Percentiles rank a stretch among this genome's conserved stretches.
Conservation (phyloP, 2,797 vertebrate genomes). For the Sebastes nivosus region DNA sequence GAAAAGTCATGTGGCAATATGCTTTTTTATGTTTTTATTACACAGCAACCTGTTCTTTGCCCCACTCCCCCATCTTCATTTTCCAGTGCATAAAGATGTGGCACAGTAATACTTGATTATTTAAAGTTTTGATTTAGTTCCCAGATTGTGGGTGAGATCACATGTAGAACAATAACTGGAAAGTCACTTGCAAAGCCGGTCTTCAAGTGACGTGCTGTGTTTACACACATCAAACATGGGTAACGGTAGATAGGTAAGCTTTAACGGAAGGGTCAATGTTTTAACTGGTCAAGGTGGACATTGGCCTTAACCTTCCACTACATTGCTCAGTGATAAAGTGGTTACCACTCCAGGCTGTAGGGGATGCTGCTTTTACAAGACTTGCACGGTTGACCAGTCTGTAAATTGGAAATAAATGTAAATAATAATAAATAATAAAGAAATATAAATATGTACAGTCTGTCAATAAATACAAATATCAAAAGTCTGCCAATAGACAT, state of each 20-base stretch:
- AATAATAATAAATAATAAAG: too few species aligned
- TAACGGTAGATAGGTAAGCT: neutral
- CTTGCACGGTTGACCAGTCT: neutral
- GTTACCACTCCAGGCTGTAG: neutral
- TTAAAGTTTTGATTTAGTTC: neutral
- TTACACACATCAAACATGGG: neutral
- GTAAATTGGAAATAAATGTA: too few species aligned
- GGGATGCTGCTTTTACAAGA: constrained; percentile 15
- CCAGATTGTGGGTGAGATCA: neutral
- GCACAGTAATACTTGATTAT: neutral
- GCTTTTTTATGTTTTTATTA: constrained; percentile 61
- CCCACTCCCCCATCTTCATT: neutral
- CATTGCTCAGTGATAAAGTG: constrained; percentile 14
- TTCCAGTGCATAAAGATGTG: neutral
- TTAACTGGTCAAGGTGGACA: constrained; percentile 18
- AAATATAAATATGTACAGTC: too few species aligned
- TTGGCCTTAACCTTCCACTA: constrained; percentile 27
- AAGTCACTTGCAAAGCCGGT: neutral
- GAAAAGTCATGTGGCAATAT: constrained; percentile 33
- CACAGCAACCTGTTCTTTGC: constrained; percentile 20
- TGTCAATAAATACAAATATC: too few species aligned
- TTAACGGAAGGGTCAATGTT: constrained; percentile 3
- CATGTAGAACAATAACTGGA: neutral
- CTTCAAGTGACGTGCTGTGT: neutral
- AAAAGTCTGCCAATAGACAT: too few species aligned